Evolutionary conservation across 2,113 vertebrate genomes (phyloP), one percentile per base, ranked within the genome.

Genomic region (Peromyscus polionotus): DNA sequence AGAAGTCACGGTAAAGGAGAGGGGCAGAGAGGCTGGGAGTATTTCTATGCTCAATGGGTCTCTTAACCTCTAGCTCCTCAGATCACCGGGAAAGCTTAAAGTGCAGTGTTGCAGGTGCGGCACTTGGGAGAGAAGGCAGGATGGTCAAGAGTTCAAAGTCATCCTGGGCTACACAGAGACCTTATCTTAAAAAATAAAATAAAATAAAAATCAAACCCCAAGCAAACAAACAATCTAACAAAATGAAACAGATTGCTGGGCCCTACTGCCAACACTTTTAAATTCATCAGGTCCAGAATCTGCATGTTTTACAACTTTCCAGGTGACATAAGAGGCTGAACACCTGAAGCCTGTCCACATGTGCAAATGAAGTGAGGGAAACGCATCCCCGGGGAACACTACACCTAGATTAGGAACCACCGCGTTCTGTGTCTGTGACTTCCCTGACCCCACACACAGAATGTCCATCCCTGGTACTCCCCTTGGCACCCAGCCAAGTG

Each of bases 271-370:
- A 65, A 75, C 2, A 1, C 87, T 65, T 90, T 92, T 61, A 87
- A 42, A 68, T 79, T 94, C 59, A 42, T 22, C 28, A 54, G 81
- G 63, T 88, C 24, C 54, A 86, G 33, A 65, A 70, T 87, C 89
- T 96, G 42, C 57, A 86, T 61, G 94, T 95, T 54, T 88, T 83
- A 14, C 17, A 70, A 54, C 54, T 90, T 90, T 19, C 48, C 51
- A 70, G 87, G 63, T 65, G 24, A 88, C 77, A 8, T 16, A 81
- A 81, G 4, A 91, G 42, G 31, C 90, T 80, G 91, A 87, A 84
- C 88, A 83, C n/a, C 16, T 54, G 65, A 91, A 92, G 63, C 11
- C 19, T 14, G 19, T 85, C 28, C 24, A 28, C 1, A 26, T 65
- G 11, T 73, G 88, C 80, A 96, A 81, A 79, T 26, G 36, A 96